Conservation (phyloP, 1,140 invertebrate genomes). For the Drosophila mojavensis region DNA sequence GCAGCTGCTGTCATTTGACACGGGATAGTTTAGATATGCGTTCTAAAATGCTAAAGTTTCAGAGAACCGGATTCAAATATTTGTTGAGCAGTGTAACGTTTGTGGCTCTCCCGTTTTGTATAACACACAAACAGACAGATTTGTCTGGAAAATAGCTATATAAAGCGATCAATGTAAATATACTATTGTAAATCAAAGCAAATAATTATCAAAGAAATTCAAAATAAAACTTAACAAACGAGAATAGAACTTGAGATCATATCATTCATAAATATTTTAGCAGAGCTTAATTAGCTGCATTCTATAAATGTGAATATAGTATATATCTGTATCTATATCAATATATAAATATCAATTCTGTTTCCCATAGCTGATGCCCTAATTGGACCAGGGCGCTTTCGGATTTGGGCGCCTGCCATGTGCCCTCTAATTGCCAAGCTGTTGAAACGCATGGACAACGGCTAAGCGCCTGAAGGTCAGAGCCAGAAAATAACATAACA, state of each 20-base stretch:
- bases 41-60: neutral
- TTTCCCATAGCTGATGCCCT: conserved; percentile 10
- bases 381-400: neutral
- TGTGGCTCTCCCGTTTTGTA: conserved; percentile 15
- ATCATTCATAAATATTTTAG: no score
- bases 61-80: neutral
- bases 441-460: conserved; percentile 74
- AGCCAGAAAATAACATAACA: neutral
- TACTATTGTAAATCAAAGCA: no score
- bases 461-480: conserved; percentile 40
- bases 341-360: neutral
- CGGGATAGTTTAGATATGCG: neutral
- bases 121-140: neutral
- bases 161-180: no score
- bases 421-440: conserved; percentile 49
- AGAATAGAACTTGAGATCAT: no score
- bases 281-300: no score
- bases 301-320: no score
- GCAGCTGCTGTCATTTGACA: conserved; percentile 5
- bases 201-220: no score
- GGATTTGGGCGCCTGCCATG: conserved; percentile 50
- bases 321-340: no score
- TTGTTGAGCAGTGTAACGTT: neutral
- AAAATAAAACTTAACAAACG: no score
- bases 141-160: neutral